phyloP scores from a whole-genome alignment of 2,888 invertebrate species.

The Scaptomyza flava region DNA sequence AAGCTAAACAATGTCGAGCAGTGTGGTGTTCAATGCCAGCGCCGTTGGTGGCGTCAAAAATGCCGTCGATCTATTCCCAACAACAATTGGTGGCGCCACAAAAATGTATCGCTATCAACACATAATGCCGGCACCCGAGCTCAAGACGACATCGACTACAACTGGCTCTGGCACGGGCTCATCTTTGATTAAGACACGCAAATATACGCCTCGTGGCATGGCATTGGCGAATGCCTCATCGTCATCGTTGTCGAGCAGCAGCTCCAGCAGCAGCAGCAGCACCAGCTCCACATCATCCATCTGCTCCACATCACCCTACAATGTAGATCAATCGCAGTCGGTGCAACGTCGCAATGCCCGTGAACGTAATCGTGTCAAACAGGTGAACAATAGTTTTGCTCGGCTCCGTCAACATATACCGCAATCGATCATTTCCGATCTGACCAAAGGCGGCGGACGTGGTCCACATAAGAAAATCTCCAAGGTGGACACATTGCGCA shows the following conservation, averaged over 20 bases:
- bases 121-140: constrained; percentile 70
- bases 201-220: constrained; percentile 87
- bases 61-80: constrained; percentile 58
- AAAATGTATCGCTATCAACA: constrained; percentile 80
- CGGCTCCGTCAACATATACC: constrained; percentile 95
- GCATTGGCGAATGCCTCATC: constrained; percentile 40
- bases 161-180: constrained; percentile 22
- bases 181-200: constrained; percentile 88
- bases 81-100: constrained; percentile 54
- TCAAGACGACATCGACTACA: constrained; percentile 41
- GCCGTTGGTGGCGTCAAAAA: constrained; percentile 44
- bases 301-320: constrained; percentile 58
- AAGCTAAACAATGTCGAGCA: constrained; percentile 51
- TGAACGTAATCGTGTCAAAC: constrained; percentile 96
- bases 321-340: constrained; percentile 90
- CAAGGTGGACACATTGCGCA: constrained; percentile 94
- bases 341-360: constrained; percentile 96
- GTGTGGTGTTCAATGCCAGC: constrained; percentile 61
- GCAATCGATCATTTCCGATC: constrained; percentile 89
- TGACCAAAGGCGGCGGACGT: constrained; percentile 88
- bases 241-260: constrained; percentile 1
- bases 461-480: constrained; percentile 93
- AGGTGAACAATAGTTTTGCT: constrained; percentile 97
- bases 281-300: constrained; percentile 12
- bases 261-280: constrained; percentile 22